Base-by-base conservation (phyloP, 2,797 vertebrate genomes). In the Poecilia picta region DNA sequence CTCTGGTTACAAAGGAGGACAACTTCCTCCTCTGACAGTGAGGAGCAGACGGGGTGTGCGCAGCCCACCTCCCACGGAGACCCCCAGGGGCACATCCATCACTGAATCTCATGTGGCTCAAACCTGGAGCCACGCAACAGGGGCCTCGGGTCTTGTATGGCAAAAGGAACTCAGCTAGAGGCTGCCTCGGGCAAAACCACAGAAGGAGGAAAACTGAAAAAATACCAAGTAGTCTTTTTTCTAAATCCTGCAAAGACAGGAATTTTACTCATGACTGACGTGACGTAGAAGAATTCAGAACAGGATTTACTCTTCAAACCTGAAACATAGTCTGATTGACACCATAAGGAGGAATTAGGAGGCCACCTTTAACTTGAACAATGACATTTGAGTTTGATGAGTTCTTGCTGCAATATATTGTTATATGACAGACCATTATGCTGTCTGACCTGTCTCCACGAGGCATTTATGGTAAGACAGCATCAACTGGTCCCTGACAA, bases 51-150 rank as follows among this genome's bases (percentile, higher is more conserved):
- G 59, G 81, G 75, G 75, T 74, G 78, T 85, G 82, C 80, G 74
- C 89, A 81, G 51, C 74, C 75, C 85, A 88, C 81, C 89, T 84
- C 91, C 91, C 85, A 88, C 85, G 72, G 87, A 90, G 90, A 92
- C 78, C 83, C 86, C 89, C 68, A 33, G 78, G 87, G 91, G 84
- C 85, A 87, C 87, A 92, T 92, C 89, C 81, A 93, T 92, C 94
- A 92, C 66, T 80, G 86, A 77, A 86, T 86, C 87, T 90, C 87
- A 85, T 83, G 81, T 75, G 81, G 80, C 81, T 89, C 77, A 82
- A 90, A 87, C 75, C 87, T 77, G 80, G 75, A 86, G 76, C 74
- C 20, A 73, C 36, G 80, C 78, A 81, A 70, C 41, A 59, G 76
- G 76, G 78, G 57, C 88, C 83, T 79, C 73, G 68, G 85, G 86